Evolutionary conservation across 2,888 invertebrate genomes (phyloP).

Genomic region (Hydraecia micacea): DNA sequence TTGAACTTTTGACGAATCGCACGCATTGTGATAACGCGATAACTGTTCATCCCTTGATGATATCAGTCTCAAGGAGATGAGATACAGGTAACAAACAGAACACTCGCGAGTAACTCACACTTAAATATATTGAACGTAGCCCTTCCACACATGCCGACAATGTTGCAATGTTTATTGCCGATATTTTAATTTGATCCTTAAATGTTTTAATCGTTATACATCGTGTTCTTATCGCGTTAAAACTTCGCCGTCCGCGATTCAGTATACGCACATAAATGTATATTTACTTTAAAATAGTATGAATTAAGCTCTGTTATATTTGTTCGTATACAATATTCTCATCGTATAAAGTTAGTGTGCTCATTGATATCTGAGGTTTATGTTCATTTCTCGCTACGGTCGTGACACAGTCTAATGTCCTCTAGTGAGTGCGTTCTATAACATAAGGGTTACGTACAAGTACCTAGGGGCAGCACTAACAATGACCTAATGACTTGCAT

Average conservation of each 20-base stretch:
- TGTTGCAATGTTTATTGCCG: conserved; percentile 27
- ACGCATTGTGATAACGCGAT: conserved; percentile 70
- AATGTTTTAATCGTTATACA: conserved; percentile 67
- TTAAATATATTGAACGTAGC: conserved; percentile 29
- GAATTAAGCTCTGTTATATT: conserved; percentile 89
- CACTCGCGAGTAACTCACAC: conserved; percentile 48
- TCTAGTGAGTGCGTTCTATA: conserved; percentile 87
- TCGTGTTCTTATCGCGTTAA: conserved; percentile 63
- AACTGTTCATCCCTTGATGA: conserved; percentile 75
- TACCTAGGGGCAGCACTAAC: conserved; percentile 87
- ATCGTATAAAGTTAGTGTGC: conserved; percentile 82
- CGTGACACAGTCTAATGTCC: conserved; percentile 80
- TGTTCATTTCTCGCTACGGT: conserved; percentile 78
- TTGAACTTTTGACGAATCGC: conserved; percentile 81
- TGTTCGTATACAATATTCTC: conserved; percentile 89
- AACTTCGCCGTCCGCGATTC: conserved; percentile 67
- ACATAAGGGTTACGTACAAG: conserved; percentile 72
- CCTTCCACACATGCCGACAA: conserved; percentile 8
- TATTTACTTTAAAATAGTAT: conserved; percentile 80
- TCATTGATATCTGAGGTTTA: conserved; percentile 76
- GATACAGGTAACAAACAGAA: conserved; percentile 40
- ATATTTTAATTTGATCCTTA: conserved; percentile 55
- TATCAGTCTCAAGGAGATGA: conserved; percentile 80
- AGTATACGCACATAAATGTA: conserved; percentile 80
- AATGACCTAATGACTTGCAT: conserved; percentile 86